Evolutionary conservation across 2,113 vertebrate species (phyloP).

Genomic region (Bungarus multicinctus): DNA sequence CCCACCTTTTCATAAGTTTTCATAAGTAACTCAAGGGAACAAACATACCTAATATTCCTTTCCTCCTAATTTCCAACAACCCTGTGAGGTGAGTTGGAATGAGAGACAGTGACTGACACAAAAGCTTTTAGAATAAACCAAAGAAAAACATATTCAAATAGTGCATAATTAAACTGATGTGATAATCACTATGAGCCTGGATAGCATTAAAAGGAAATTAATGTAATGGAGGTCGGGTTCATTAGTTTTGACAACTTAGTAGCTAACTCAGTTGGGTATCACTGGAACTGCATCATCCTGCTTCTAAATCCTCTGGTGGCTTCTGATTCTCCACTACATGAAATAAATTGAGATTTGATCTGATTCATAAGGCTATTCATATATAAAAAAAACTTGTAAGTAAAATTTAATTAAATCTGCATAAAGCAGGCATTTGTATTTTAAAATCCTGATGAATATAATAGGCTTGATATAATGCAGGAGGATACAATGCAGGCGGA

Average conservation of each 20-base stretch:
- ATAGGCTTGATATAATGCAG: background rate
- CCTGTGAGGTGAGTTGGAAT: background rate
- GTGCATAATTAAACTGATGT: background rate
- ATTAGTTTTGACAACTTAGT: background rate
- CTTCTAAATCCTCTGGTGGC: background rate
- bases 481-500: slow-evolving; percentile 1
- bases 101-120: background rate
- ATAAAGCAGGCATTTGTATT: background rate
- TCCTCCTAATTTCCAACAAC: background rate
- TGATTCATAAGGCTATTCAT: background rate
- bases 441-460: background rate
- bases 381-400: background rate
- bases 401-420: background rate
- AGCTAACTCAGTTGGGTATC: background rate
- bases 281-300: background rate
- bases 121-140: background rate
- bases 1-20: background rate
- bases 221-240: background rate
- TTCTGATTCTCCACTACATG: background rate
- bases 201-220: background rate
- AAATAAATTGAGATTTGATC: background rate
- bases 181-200: background rate
- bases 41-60: background rate
- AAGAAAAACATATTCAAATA: background rate
- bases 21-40: background rate